These are phyloP conservation scores for Coelopa frigida DNA, from an alignment of 1,140 invertebrate genomes.

Conservation along the genomic window DNA sequence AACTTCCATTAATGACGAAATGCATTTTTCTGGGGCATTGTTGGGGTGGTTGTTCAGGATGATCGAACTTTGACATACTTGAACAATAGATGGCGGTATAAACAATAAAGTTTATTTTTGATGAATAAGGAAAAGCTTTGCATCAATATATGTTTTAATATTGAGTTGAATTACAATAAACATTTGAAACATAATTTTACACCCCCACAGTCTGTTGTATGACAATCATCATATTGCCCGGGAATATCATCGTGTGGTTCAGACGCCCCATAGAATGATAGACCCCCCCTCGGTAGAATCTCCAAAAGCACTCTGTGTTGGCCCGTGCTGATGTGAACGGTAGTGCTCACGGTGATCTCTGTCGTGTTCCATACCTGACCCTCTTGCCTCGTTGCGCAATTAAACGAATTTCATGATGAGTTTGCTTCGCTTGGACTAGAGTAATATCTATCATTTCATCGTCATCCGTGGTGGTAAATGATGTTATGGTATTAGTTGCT, in stretches of 20 bases:
- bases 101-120: no score
- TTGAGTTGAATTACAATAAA: no score
- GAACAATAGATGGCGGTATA: no score
- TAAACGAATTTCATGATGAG: constrained; percentile 19
- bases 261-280: constrained; percentile 40
- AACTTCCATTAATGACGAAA: no score
- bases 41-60: no score
- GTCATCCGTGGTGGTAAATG: constrained; percentile 42
- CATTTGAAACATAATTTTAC: no score
- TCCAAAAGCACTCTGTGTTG: constrained; percentile 42
- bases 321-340: constrained; percentile 35
- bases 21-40: no score
- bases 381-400: constrained; percentile 26
- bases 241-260: constrained; percentile 75
- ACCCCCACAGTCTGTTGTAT: no score
- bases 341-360: constrained; percentile 23
- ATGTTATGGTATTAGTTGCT: constrained; percentile 21
- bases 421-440: constrained; percentile 37
- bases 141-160: no score
- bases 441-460: constrained; percentile 62
- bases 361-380: constrained; percentile 37
- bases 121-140: no score
- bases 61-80: no score
- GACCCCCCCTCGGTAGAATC: constrained; percentile 39
- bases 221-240: constrained; percentile 98